Conservation (phyloP, 1,140 invertebrate species). For the Gryllus bimaculatus region DNA sequence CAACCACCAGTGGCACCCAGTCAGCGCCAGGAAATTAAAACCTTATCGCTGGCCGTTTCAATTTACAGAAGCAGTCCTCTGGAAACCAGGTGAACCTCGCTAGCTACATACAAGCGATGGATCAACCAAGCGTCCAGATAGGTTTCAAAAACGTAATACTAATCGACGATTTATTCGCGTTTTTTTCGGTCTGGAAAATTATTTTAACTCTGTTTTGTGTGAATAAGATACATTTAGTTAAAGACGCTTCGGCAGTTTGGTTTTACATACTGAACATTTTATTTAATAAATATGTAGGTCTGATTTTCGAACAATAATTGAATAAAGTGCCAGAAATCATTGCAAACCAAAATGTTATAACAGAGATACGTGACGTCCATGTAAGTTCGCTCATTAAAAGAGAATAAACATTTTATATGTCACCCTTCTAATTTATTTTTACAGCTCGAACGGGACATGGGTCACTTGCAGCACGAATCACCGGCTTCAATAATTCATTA, state of each 20-base stretch:
- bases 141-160: no score
- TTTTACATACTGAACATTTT: no score
- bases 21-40: background rate
- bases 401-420: no score
- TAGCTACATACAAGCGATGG: background rate
- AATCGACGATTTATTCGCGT: no score
- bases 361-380: background rate
- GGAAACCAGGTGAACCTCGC: background rate
- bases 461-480: background rate
- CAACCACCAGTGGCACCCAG: background rate
- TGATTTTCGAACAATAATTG: background rate
- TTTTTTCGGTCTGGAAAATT: no score
- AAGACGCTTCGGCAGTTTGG: no score
- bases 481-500: background rate
- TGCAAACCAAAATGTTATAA: background rate
- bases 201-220: no score
- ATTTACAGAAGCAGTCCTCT: background rate
- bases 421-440: no score
- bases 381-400: background rate
- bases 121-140: no score
- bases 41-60: background rate
- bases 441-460: no score
- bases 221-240: no score
- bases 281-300: no score
- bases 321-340: background rate